Percentiles rank a stretch among this genome's conserved stretches.
phyloP scores from a whole-genome alignment of 2,888 invertebrate genomes.

The Mycalesis mineus region DNA sequence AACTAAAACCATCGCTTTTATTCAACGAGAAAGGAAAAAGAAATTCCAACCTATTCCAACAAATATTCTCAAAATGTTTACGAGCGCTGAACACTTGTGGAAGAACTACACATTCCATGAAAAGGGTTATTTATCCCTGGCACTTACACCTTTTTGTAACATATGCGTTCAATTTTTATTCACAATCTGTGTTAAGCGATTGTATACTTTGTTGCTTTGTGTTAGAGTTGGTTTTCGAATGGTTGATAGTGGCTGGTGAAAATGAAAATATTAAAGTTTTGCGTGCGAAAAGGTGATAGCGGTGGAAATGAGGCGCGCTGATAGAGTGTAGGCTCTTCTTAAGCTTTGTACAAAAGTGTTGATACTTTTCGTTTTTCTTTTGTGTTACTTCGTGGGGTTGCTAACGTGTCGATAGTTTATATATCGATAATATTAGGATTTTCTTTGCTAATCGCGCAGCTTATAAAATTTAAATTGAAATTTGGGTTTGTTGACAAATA shows the following conservation, averaged over 20 bases:
- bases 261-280: slow-evolving; percentile 54
- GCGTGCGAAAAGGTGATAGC: slow-evolving; percentile 47
- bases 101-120: slow-evolving; percentile 28
- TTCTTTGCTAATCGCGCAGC: too few species aligned
- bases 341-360: slow-evolving; percentile 3
- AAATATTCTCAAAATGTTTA: slow-evolving; percentile 28
- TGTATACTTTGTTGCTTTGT: neutral
- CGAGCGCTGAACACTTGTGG: slow-evolving; percentile 25
- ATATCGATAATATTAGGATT: neutral
- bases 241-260: slow-evolving; percentile 1
- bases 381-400: neutral
- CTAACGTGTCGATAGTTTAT: neutral
- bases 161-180: slow-evolving; percentile 29
- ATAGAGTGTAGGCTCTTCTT: slow-evolving; percentile 25
- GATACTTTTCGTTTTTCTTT: slow-evolving; percentile 10
- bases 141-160: slow-evolving; percentile 32
- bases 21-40: neutral
- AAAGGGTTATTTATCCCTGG: slow-evolving; percentile 31
- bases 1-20: neutral
- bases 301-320: slow-evolving; percentile 43
- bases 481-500: too few species aligned
- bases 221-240: slow-evolving; percentile 9
- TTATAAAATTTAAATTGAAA: too few species aligned
- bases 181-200: neutral
- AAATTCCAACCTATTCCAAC: slow-evolving; percentile 7